Evolutionary conservation across 2,113 vertebrate species (phyloP), one percentile per base, ranked within the genome.

Genomic region (Etheostoma cragini): DNA sequence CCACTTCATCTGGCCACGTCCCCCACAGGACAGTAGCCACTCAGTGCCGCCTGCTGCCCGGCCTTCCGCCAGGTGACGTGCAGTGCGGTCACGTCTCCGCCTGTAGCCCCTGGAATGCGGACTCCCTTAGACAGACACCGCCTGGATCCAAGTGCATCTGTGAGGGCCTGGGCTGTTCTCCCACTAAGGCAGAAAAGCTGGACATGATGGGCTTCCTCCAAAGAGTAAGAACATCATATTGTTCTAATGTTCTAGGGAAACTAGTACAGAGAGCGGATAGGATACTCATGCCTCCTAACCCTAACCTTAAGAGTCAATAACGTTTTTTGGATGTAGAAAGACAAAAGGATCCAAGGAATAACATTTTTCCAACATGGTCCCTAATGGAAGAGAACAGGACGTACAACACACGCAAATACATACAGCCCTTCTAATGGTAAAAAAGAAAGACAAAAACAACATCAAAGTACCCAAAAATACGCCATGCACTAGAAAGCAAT

Each of bases 131-230:
- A 33, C 22, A 52, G 1, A 21, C 80, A 4, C 74, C 62, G 21
- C 45, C 70, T 64, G 80, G 57, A 49, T 79, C 67, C 11, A 47
- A 81, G 16, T 35, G n/a, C 11, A 19, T 61, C 19, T 60, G 72
- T 22, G 47, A 83, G 11, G 46, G 53, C 15, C 47, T 60, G 12
- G 53, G 61, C 21, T 84, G 61, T 66, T 68, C 77, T 30, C 63
- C 66, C 49, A 54, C 69, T 21, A 93, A 93, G 63, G 12, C 77
- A 10, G 89, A 89, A 66, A 90, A 93, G 88, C 74, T 81, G 21
- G 87, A 92, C 79, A 90, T 95, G 50, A 87, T 89, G 56, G 77
- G 54, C 45, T 94, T 95, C 47, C 74, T 94, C 15, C 76, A 90
- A 61, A 93, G 88, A 30, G 87, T 94, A 92, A 94, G 92, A 65